Conservation (phyloP, 2,888 invertebrate species). For the Drosophila mulleri region DNA sequence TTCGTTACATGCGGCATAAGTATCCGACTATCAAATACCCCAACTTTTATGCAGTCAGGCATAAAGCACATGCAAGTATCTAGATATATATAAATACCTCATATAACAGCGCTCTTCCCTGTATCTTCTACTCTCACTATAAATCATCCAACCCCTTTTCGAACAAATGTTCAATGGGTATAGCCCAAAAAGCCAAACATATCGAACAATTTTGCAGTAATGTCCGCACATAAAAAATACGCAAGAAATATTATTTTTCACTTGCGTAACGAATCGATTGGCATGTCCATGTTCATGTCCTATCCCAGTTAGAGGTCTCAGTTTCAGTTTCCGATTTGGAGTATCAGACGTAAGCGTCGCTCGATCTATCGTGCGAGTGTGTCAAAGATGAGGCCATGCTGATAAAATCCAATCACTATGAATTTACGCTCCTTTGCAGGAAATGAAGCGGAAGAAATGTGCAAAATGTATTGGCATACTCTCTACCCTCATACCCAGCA, state of each 20-base stretch:
- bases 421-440: conserved; percentile 81
- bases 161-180: not conserved
- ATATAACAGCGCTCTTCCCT: too few relatives aligned
- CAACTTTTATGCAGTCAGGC: too few relatives aligned
- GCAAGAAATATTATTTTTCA: conserved; percentile 78
- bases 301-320: conserved; percentile 45
- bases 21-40: too few relatives aligned
- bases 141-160: not conserved
- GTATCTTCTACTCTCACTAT: too few relatives aligned
- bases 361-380: conserved; percentile 59
- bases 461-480: conserved; percentile 79
- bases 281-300: conserved; percentile 60
- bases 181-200: conserved; percentile 42
- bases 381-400: conserved; percentile 80
- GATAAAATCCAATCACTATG: conserved; percentile 81
- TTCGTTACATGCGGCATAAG: too few relatives aligned
- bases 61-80: too few relatives aligned
- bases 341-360: conserved; percentile 8
- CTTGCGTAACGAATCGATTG: conserved; percentile 81
- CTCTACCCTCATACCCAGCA: not conserved
- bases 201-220: conserved; percentile 74
- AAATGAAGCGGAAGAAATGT: conserved; percentile 81
- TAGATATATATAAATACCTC: too few relatives aligned
- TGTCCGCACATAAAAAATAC: conserved; percentile 74
- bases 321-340: conserved; percentile 25